phyloP scores from a whole-genome alignment of 2,113 vertebrate genomes.

The Microtus ochrogaster region DNA sequence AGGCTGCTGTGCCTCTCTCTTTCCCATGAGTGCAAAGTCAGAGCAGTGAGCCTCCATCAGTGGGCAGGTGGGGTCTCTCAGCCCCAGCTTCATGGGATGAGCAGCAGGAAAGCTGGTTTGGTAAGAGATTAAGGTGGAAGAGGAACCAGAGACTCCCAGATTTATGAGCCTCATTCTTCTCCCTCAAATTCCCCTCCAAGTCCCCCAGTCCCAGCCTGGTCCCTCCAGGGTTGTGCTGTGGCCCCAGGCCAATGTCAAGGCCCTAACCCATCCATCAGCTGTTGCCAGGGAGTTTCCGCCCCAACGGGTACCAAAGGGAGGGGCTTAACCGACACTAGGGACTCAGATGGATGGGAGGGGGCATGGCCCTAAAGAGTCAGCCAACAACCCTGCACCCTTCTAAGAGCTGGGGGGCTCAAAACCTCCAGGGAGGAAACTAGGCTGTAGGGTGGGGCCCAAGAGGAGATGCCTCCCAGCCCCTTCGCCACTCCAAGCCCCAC shows the following conservation, averaged over 20 bases:
- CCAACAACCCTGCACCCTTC: not conserved
- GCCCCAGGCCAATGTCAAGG: conserved; percentile 66
- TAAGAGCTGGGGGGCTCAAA: not conserved
- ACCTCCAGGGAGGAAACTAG: conserved; percentile 31
- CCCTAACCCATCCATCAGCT: conserved; percentile 72
- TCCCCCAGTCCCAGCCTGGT: conserved; percentile 29
- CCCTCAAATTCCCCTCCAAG: conserved; percentile 73
- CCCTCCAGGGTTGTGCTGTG: conserved; percentile 67
- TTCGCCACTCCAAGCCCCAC: conserved; percentile 49
- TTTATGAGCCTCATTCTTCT: conserved; percentile 67
- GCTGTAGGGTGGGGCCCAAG: conserved; percentile 38
- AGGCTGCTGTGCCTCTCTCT: not conserved
- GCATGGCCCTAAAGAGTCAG: conserved; percentile 14
- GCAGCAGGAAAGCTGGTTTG: conserved; percentile 73
- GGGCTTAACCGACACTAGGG: conserved; percentile 35
- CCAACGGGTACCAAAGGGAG: conserved; percentile 67
- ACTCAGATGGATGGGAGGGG: conserved; percentile 46
- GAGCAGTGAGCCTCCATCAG: not conserved
- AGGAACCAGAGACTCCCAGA: conserved; percentile 56
- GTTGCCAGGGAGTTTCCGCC: conserved; percentile 76
- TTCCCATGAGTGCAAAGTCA: not conserved
- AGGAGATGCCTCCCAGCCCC: conserved; percentile 13
- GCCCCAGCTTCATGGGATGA: not conserved
- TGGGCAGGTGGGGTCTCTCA: conserved; percentile 25
- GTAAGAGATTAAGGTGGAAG: conserved; percentile 66